phyloP scores from a whole-genome alignment of 2,888 invertebrate species.

The Cremastinae sp. region DNA sequence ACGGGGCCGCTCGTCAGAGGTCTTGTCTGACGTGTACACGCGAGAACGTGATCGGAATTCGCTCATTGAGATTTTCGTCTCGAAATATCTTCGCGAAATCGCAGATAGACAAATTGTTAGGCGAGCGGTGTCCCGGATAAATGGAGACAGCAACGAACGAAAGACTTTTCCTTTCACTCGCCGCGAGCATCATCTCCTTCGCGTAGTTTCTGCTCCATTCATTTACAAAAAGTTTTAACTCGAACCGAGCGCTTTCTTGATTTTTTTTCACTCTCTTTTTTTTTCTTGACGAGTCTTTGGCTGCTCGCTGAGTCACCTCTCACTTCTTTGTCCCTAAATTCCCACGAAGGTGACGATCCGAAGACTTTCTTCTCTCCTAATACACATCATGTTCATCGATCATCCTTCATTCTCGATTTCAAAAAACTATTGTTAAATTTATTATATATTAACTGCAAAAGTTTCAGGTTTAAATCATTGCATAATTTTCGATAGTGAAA shows the following conservation, averaged over 20 bases:
- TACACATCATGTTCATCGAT: no score
- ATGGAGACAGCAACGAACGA: constrained; percentile 39
- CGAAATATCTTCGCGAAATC: constrained; percentile 5
- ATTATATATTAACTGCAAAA: no score
- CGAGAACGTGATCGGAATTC: constrained; percentile 49
- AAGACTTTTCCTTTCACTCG: constrained; percentile 61
- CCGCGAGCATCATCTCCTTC: neutral
- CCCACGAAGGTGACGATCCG: no score
- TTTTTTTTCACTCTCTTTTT: no score
- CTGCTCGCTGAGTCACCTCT: no score
- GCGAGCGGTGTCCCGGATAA: constrained; percentile 16
- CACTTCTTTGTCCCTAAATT: no score
- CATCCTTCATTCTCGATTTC: no score
- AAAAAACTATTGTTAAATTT: no score
- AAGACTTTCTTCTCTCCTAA: no score
- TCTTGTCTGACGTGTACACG: constrained; percentile 12
- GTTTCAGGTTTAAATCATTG: no score
- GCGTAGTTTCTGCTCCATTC: neutral
- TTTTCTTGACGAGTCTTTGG: neutral
- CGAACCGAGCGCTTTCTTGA: no score
- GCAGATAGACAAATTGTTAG: constrained; percentile 1
- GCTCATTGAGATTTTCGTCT: constrained; percentile 28
- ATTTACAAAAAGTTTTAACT: neutral
- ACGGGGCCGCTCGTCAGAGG: constrained; percentile 5
- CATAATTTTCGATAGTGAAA: no score